Conservation (phyloP, 2,113 vertebrate species). For the Nanorana parkeri region DNA sequence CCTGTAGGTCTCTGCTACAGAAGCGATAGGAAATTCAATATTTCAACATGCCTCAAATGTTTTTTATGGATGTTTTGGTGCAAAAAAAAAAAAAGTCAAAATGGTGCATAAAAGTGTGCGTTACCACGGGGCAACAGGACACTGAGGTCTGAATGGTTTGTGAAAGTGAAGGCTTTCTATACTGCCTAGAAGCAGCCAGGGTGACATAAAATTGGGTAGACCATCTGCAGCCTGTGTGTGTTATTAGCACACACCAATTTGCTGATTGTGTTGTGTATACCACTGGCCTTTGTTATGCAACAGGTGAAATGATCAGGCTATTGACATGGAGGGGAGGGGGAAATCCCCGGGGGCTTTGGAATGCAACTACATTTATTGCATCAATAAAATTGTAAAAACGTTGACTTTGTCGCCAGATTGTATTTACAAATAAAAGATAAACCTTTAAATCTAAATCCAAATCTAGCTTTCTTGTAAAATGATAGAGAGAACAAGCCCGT, state of each 20-base stretch:
- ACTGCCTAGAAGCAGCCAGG: no score
- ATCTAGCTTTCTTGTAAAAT: neutral
- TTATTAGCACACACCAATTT: neutral
- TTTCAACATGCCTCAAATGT: no score
- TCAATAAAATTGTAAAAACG: neutral
- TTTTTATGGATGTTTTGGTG: no score
- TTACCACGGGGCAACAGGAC: no score
- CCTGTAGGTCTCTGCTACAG: no score
- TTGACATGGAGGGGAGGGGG: neutral
- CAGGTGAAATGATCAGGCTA: neutral
- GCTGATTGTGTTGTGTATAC: neutral
- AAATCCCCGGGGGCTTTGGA: neutral
- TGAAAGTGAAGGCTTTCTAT: no score
- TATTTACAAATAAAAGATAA: neutral
- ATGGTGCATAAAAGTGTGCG: no score
- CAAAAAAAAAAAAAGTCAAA: no score
- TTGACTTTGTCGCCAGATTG: neutral
- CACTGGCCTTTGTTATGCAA: neutral
- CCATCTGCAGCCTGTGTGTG: neutral
- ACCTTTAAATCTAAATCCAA: neutral
- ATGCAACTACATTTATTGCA: conserved; percentile 1
- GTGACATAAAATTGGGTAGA: neutral
- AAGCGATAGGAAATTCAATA: no score
- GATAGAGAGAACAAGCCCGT: neutral
- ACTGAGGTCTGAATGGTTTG: no score